Percentiles rank a stretch among this genome's conserved stretches.
Conservation (phyloP, 2,113 vertebrate species). For the Sterrhoptilus dennistouni region DNA sequence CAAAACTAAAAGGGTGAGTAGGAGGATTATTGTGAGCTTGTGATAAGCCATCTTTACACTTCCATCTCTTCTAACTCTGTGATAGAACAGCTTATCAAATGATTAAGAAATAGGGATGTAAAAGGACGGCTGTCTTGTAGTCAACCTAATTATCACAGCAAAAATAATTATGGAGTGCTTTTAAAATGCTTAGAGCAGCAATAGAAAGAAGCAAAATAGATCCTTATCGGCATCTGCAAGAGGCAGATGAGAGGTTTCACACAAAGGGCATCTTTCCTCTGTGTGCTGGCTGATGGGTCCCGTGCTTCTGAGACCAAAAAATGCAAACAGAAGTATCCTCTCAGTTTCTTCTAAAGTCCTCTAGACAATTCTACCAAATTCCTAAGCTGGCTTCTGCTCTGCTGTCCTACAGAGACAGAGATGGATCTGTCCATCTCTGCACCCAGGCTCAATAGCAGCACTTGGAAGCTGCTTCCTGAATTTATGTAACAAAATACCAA, state of each 20-base stretch:
- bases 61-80: constrained; percentile 4
- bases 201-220: neutral
- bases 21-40: constrained; percentile 27
- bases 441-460: neutral
- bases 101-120: constrained; percentile 8
- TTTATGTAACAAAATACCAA: neutral
- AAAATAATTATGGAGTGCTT: constrained; percentile 29
- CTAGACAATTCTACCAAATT: neutral
- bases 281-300: neutral
- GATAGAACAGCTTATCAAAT: constrained; percentile 34
- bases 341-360: neutral
- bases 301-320: neutral
- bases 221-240: neutral
- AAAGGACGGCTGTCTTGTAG: neutral
- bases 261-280: neutral
- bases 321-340: neutral
- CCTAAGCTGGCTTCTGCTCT: neutral
- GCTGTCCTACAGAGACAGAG: too few relatives aligned
- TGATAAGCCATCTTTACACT: constrained; percentile 42
- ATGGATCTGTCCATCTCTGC: too few relatives aligned
- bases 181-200: constrained; percentile 26
- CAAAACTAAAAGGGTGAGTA: neutral
- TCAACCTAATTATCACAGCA: constrained; percentile 14
- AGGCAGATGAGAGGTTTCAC: neutral
- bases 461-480: neutral